These are phyloP conservation scores for Laspeyria flexula DNA, from an alignment of 2,888 invertebrate genomes.

Conservation along the genomic window DNA sequence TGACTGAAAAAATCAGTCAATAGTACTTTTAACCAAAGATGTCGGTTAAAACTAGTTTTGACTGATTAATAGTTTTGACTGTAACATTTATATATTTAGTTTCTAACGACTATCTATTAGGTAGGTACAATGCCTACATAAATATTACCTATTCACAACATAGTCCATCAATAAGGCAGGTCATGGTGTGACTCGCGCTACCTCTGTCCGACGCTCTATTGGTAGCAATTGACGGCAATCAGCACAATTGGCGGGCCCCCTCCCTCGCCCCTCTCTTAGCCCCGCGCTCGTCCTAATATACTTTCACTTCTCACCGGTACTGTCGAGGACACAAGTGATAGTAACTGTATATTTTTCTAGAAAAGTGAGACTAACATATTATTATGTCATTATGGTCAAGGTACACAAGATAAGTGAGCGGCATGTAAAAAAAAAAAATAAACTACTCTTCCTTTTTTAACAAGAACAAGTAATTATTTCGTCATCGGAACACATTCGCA, in stretches of 20 bases:
- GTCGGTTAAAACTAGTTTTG: no score
- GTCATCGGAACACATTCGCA: slow-evolving; percentile 18
- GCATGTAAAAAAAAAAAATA: no score
- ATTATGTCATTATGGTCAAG: no score
- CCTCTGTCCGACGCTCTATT: slow-evolving; percentile 64
- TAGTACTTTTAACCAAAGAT: no score
- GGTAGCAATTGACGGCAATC: slow-evolving; percentile 80
- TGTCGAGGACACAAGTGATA: slow-evolving; percentile 47
- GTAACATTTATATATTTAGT: no score
- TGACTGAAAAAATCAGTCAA: no score
- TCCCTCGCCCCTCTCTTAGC: slow-evolving; percentile 36
- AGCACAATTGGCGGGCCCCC: slow-evolving; percentile 73
- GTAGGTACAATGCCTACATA: no score
- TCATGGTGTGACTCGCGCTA: slow-evolving; percentile 46
- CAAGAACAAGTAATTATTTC: slow-evolving; percentile 1
- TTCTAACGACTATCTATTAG: no score
- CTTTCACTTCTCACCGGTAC: slow-evolving; percentile 84
- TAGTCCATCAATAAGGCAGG: slow-evolving; percentile 41
- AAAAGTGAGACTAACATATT: not conserved
- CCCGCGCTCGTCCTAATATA: slow-evolving; percentile 46
- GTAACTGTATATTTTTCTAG: not conserved
- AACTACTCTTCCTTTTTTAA: no score
- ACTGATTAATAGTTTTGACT: no score
- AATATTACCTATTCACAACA: slow-evolving; percentile 1
- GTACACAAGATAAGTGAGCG: no score